A percentile compares a stretch with the other conserved stretches of the same genome.
These are phyloP conservation scores for Zelleria hepariella DNA, from an alignment of 2,888 invertebrate species.

Conservation along the genomic window DNA sequence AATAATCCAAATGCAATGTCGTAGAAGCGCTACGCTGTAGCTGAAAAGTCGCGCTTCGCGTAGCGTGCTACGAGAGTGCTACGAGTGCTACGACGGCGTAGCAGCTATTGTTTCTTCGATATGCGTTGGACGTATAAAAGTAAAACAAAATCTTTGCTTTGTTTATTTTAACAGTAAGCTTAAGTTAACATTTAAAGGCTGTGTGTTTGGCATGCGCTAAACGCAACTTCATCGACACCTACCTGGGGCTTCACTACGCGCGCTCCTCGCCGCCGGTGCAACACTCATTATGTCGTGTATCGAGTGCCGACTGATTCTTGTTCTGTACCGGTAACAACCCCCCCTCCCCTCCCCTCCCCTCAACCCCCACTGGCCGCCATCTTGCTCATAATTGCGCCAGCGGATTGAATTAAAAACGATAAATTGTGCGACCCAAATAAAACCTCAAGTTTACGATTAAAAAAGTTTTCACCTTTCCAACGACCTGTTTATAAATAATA, in stretches of 20 bases:
- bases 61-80: too few relatives aligned
- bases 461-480: constrained; percentile 35
- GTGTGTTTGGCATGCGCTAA: too few relatives aligned
- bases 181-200: too few relatives aligned
- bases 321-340: constrained; percentile 20
- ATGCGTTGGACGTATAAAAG: too few relatives aligned
- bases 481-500: background rate
- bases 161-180: too few relatives aligned
- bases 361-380: background rate
- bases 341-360: constrained; percentile 6
- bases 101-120: too few relatives aligned
- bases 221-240: background rate
- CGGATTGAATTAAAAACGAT: constrained; percentile 60
- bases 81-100: too few relatives aligned
- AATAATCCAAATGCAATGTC: too few relatives aligned
- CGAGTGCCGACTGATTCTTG: constrained; percentile 21
- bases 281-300: constrained; percentile 43
- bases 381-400: constrained; percentile 16
- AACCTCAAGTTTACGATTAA: constrained; percentile 44
- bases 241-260: background rate
- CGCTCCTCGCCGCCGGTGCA: constrained; percentile 19
- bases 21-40: too few relatives aligned
- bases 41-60: too few relatives aligned
- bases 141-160: too few relatives aligned
- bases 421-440: constrained; percentile 37